phyloP scores from a whole-genome alignment of 2,888 invertebrate species.

The Alloscopus bannaensis region DNA sequence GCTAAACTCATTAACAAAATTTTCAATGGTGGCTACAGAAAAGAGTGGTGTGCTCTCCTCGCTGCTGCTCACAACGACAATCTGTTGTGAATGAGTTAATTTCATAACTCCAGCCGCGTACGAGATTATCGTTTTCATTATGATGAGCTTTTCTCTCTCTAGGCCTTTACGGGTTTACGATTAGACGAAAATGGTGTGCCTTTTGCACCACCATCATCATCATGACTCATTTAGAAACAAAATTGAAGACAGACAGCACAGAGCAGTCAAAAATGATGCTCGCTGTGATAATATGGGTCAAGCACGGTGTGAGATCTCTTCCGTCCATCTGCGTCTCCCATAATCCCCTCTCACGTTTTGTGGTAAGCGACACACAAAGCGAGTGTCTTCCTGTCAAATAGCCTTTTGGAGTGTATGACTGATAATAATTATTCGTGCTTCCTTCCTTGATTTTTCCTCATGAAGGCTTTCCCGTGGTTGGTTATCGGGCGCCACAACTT shows the following conservation, averaged over 20 bases:
- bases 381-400: too few relatives aligned
- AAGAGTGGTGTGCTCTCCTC: not conserved
- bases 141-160: not conserved
- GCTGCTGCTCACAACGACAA: not conserved
- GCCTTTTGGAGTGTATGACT: too few relatives aligned
- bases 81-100: constrained; percentile 33
- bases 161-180: constrained; percentile 5
- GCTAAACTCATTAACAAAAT: not conserved
- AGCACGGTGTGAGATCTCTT: constrained; percentile 28
- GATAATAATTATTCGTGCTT: constrained; percentile 6
- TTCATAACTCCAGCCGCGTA: constrained; percentile 51
- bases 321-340: constrained; percentile 32
- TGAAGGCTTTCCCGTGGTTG: not conserved
- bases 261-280: too few relatives aligned
- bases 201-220: too few relatives aligned
- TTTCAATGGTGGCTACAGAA: constrained; percentile 4
- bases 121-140: constrained; percentile 32
- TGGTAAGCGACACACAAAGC: too few relatives aligned
- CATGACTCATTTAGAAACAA: constrained; percentile 42
- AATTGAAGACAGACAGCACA: too few relatives aligned
- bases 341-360: not conserved
- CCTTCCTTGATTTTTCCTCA: not conserved
- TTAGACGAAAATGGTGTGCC: constrained; percentile 15
- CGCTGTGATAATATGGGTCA: constrained; percentile 62
- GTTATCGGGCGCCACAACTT: too few relatives aligned